phyloP scores from a whole-genome alignment of 2,113 vertebrate genomes.

The Rhinichthys klamathensis region DNA sequence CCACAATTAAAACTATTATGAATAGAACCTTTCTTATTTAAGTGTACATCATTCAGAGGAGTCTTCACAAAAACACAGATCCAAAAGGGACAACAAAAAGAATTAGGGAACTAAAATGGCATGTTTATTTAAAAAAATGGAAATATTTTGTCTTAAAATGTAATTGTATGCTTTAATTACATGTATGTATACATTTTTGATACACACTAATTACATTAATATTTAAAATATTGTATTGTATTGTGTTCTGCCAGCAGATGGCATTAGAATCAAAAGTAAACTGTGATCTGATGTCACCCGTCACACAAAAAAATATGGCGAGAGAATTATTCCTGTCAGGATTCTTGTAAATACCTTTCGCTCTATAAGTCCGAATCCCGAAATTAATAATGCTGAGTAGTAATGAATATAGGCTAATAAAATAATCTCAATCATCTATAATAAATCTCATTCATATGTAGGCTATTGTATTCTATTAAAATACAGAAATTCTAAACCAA shows the following conservation, averaged over 20 bases:
- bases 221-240: not conserved
- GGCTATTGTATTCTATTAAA: not conserved
- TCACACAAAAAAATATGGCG: not conserved
- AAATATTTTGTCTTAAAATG: not conserved
- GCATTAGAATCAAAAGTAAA: not conserved
- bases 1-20: too few species aligned
- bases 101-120: not conserved
- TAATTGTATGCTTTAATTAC: not conserved
- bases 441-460: not conserved
- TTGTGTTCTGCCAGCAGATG: not conserved
- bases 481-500: not conserved
- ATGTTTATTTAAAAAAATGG: not conserved
- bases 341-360: not conserved
- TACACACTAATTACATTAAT: not conserved
- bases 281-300: not conserved
- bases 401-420: too few species aligned
- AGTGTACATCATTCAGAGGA: not conserved
- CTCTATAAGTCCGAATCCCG: not conserved
- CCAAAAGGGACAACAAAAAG: not conserved
- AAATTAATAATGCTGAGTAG: too few species aligned
- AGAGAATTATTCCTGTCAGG: not conserved
- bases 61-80: not conserved
- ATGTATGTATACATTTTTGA: not conserved
- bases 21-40: not conserved
- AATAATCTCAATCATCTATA: too few species aligned